phyloP scores from a whole-genome alignment of 1,140 invertebrate species.

The Aporrectodea caliginosa region DNA sequence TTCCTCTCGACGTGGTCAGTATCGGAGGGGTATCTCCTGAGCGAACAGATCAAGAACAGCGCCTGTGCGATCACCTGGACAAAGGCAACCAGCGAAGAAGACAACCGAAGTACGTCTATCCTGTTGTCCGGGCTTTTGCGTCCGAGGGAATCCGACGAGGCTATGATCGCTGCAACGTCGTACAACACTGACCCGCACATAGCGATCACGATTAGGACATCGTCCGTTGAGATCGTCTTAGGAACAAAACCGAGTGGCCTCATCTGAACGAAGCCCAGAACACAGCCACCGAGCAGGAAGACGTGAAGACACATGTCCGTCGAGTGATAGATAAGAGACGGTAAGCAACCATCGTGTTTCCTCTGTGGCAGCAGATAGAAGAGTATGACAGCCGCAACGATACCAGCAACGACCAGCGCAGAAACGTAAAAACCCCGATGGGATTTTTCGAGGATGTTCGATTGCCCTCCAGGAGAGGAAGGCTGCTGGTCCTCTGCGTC shows the following conservation, averaged over 20 bases:
- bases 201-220: constrained; percentile 21
- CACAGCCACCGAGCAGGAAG: constrained; percentile 5
- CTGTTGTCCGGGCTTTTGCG: background rate
- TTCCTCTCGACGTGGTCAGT: background rate
- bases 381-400: constrained; percentile 22
- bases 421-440: constrained; percentile 25
- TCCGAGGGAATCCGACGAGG: background rate
- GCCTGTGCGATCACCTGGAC: constrained; percentile 13
- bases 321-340: background rate
- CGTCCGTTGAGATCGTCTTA: constrained; percentile 21
- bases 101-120: background rate
- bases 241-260: background rate
- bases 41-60: constrained; percentile 10
- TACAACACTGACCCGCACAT: constrained; percentile 21
- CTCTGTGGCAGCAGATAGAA: constrained; percentile 17
- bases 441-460: constrained; percentile 19
- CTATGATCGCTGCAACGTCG: constrained; percentile 15
- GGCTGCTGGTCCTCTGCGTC: background rate
- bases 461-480: background rate
- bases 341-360: background rate
- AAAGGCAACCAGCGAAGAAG: background rate
- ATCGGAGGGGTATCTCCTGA: constrained; percentile 11
- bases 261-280: constrained; percentile 12
- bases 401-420: constrained; percentile 23
- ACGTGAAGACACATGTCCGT: constrained; percentile 7